These are phyloP conservation scores for Rhagonycha fulva DNA, from an alignment of 2,888 invertebrate species.

Conservation along the genomic window DNA sequence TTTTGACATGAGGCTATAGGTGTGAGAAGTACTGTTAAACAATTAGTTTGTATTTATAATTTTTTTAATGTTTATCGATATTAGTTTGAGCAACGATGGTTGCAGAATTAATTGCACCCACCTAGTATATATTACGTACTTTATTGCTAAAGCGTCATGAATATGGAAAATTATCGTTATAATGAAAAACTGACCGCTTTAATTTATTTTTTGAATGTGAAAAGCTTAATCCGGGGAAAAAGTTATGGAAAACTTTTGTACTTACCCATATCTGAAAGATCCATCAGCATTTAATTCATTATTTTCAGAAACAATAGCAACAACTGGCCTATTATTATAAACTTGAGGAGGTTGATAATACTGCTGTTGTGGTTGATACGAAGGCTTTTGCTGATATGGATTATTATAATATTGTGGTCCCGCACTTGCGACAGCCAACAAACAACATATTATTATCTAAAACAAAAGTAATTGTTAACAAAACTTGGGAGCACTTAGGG, in stretches of 20 bases:
- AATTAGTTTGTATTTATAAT: neutral
- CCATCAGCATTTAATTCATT: conserved; percentile 64
- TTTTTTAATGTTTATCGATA: neutral
- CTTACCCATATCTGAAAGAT: conserved; percentile 60
- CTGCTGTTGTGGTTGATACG: conserved; percentile 4
- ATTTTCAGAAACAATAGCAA: conserved; percentile 60
- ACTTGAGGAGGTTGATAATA: neutral
- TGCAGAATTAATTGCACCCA: neutral
- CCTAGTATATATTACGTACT: neutral
- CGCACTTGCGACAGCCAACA: conserved; percentile 39
- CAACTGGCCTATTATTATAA: conserved; percentile 18
- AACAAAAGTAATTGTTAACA: conserved; percentile 13
- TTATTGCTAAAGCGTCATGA: neutral
- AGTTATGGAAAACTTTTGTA: neutral
- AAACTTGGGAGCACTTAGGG: neutral
- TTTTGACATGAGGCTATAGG: neutral
- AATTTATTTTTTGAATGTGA: too few relatives aligned
- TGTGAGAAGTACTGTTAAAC: neutral
- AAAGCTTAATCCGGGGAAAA: too few relatives aligned
- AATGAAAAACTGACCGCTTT: too few relatives aligned
- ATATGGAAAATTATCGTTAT: too few relatives aligned
- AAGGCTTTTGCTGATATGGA: conserved; percentile 24
- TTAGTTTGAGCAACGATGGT: neutral
- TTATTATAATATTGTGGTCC: conserved; percentile 38
- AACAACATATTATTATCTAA: conserved; percentile 35